Conservation (phyloP, 2,797 vertebrate genomes). For the Micrastur ruficollis region DNA sequence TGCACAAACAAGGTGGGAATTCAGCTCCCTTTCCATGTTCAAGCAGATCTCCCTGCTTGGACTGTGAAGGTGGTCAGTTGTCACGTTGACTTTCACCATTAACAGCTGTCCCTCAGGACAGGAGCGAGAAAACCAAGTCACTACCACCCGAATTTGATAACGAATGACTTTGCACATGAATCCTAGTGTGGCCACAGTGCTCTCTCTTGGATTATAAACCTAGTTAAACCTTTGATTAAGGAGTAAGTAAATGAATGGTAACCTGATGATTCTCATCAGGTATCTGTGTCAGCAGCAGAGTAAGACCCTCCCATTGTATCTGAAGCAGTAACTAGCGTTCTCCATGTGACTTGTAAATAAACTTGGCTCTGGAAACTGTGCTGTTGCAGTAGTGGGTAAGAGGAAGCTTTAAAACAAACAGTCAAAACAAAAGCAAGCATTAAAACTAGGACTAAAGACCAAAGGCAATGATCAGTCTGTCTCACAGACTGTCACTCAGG, state of each 20-base stretch:
- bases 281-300: neutral
- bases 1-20: neutral
- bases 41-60: neutral
- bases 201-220: neutral
- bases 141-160: neutral
- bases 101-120: neutral
- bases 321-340: neutral
- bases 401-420: neutral
- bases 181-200: neutral
- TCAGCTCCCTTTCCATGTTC: neutral
- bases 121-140: neutral
- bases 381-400: neutral
- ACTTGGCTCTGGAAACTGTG: neutral
- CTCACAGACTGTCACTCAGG: neutral
- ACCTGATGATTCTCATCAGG: neutral
- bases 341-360: neutral
- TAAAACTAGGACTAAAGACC: neutral
- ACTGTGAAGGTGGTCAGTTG: rapidly evolving
- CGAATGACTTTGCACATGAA: neutral
- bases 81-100: neutral
- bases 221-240: neutral
- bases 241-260: neutral
- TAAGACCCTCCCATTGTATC: neutral
- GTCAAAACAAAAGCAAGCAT: neutral
- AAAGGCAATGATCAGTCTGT: neutral